A percentile compares a stretch with the other conserved stretches of the same genome.
These are phyloP conservation scores for Scaptomyza hsui DNA, from an alignment of 1,140 invertebrate species.

Conservation along the genomic window DNA sequence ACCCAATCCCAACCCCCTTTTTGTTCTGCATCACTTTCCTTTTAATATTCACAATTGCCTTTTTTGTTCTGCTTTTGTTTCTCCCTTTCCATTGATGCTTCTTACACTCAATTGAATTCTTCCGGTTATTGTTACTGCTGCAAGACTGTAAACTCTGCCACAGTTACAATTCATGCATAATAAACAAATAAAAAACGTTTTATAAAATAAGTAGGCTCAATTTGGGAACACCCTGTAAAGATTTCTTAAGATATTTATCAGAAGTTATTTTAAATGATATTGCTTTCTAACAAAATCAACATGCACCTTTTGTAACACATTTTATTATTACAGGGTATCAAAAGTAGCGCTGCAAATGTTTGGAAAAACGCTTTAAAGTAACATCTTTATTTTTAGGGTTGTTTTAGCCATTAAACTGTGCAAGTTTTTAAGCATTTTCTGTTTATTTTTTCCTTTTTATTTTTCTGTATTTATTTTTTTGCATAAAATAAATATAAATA, in stretches of 20 bases:
- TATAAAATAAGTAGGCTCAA: not conserved
- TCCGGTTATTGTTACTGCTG: slow-evolving; percentile 59
- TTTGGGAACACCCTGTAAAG: not conserved
- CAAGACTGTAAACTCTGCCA: slow-evolving; percentile 60
- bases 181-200: slow-evolving; percentile 74
- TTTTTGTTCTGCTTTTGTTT: slow-evolving; percentile 14
- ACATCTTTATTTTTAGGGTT: slow-evolving; percentile 33
- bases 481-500: slow-evolving; percentile 81
- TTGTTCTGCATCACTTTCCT: slow-evolving; percentile 26
- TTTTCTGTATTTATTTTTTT: slow-evolving; percentile 32
- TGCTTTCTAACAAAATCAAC: not conserved
- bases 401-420: slow-evolving; percentile 57
- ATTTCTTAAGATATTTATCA: too few species aligned
- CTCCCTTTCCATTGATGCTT: slow-evolving; percentile 3
- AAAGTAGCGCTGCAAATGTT: slow-evolving; percentile 36
- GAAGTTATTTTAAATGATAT: too few species aligned
- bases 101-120: slow-evolving; percentile 80
- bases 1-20: slow-evolving; percentile 1
- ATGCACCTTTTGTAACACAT: not conserved
- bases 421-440: slow-evolving; percentile 60
- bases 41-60: slow-evolving; percentile 67
- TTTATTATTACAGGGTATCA: slow-evolving; percentile 10
- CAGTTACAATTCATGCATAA: slow-evolving; percentile 79
- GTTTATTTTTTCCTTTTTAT: slow-evolving; percentile 30
- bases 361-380: slow-evolving; percentile 53